Evolutionary conservation across 2,113 vertebrate species (phyloP).

Genomic region (Prinia subflava): DNA sequence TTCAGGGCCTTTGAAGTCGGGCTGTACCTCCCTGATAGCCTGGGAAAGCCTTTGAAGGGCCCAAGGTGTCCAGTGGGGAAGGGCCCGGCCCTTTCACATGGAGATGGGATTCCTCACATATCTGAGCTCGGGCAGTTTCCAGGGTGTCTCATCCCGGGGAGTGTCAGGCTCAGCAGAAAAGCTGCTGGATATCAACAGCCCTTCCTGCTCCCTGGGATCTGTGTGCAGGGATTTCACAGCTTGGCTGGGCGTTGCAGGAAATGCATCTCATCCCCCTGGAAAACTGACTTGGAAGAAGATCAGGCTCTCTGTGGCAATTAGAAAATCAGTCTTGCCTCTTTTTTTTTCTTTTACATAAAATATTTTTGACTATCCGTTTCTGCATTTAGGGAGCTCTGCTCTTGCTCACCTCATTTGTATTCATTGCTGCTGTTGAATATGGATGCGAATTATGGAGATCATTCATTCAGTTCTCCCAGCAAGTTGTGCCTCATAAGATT

Average conservation of each 20-base stretch:
- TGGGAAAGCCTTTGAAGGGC: constrained; percentile 43
- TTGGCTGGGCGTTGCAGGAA: background rate
- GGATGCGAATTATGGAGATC: background rate
- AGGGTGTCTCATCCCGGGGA: background rate
- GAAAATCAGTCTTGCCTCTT: background rate
- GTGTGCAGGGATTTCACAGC: background rate
- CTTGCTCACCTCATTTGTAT: background rate
- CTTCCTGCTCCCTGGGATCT: background rate
- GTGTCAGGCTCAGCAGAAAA: background rate
- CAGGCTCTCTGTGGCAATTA: background rate
- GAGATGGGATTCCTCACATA: constrained; percentile 26
- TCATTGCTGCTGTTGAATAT: background rate
- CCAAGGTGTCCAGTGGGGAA: background rate
- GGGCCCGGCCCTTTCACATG: background rate
- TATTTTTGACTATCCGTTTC: background rate
- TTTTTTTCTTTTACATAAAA: background rate
- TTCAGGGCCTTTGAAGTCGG: background rate
- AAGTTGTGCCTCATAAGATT: background rate
- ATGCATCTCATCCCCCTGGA: background rate
- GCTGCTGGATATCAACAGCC: background rate
- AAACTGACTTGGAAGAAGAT: background rate
- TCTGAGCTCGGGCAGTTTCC: background rate
- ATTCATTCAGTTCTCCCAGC: background rate
- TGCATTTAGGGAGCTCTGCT: background rate
- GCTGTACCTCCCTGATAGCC: background rate